Conservation (phyloP, 2,113 vertebrate species). For the Laticauda colubrina region DNA sequence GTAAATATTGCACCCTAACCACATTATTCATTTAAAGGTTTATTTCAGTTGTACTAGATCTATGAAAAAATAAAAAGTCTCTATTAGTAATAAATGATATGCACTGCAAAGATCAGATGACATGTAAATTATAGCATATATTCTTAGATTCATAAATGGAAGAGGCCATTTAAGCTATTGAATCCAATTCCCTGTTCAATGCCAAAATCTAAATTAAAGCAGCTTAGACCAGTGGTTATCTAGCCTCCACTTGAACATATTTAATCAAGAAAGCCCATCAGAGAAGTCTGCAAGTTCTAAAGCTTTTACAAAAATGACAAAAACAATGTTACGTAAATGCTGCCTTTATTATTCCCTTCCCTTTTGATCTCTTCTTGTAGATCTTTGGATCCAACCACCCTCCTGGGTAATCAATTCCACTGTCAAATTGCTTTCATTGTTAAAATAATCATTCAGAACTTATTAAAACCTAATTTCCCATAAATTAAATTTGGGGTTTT, state of each 20-base stretch:
- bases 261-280: neutral
- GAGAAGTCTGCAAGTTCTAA: neutral
- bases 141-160: neutral
- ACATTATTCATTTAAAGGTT: slow-evolving; percentile 18
- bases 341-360: neutral
- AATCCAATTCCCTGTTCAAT: neutral
- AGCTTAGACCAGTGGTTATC: neutral
- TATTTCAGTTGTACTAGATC: slow-evolving; percentile 33
- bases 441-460: neutral
- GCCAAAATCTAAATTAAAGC: neutral
- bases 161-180: neutral
- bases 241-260: neutral
- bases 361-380: neutral
- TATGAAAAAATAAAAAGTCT: slow-evolving; percentile 5
- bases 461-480: neutral
- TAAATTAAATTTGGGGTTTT: neutral
- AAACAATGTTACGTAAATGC: neutral
- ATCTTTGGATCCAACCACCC: neutral
- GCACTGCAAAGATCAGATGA: neutral
- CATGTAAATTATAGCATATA: neutral
- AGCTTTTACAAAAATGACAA: neutral
- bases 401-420: neutral
- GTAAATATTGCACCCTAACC: neutral
- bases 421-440: neutral
- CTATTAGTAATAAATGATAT: slow-evolving; percentile 14